Conservation (phyloP, 2,113 vertebrate species). For the Aythya baeri region DNA sequence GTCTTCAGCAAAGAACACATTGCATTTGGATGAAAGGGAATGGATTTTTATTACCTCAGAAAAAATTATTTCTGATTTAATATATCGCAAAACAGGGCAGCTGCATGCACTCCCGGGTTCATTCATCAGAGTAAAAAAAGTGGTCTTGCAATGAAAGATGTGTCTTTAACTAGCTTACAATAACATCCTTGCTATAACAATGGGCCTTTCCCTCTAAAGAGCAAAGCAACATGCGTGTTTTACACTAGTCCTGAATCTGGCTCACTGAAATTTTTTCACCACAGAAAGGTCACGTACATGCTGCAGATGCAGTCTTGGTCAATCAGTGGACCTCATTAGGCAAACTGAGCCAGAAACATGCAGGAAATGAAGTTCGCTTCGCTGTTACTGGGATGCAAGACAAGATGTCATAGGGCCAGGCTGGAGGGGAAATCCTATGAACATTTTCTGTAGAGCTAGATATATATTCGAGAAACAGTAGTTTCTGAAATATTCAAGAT, state of each 20-base stretch:
- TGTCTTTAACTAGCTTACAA: not conserved
- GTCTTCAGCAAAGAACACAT: not conserved
- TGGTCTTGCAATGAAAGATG: not conserved
- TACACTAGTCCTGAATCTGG: not conserved
- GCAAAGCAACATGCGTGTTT: not conserved
- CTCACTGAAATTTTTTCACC: not conserved
- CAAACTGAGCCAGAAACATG: not conserved
- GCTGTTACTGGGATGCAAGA: not conserved
- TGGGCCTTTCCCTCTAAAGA: not conserved
- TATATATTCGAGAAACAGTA: not conserved
- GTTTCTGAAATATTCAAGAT: not conserved
- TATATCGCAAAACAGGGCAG: not conserved
- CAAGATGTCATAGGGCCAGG: not conserved
- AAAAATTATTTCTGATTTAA: not conserved
- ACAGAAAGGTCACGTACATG: not conserved
- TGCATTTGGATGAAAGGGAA: not conserved
- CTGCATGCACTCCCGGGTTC: no score
- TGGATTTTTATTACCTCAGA: not conserved
- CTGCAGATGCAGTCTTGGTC: not conserved
- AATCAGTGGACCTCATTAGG: not conserved
- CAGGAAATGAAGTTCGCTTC: no score
- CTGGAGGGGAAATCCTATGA: not conserved
- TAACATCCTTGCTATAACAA: not conserved
- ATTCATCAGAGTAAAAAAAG: not conserved
- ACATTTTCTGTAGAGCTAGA: no score